Conservation (phyloP, 1,140 invertebrate species). For the Antheraea pernyi region DNA sequence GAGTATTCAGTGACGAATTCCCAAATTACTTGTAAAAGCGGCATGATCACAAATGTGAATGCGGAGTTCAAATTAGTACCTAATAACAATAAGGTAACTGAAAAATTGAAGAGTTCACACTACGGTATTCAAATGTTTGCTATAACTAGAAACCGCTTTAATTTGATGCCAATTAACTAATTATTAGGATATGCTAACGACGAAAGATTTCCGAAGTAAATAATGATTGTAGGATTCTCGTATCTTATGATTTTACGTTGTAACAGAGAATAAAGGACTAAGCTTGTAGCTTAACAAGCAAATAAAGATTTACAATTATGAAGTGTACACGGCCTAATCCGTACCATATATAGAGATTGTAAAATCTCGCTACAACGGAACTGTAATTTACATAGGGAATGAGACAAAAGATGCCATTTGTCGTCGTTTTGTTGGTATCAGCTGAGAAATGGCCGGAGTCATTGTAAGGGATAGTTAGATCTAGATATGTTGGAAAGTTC, state of each 20-base stretch:
- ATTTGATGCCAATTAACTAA: no score
- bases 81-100: no score
- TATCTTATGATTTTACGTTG: neutral
- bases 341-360: neutral
- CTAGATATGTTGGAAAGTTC: neutral
- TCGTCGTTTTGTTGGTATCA: neutral
- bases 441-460: neutral
- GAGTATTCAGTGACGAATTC: no score
- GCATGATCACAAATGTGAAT: no score
- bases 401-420: neutral
- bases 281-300: neutral
- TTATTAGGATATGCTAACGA: no score
- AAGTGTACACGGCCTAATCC: neutral
- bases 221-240: neutral
- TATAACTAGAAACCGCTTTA: no score
- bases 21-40: no score
- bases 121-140: no score
- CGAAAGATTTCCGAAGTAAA: neutral
- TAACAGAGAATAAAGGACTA: neutral
- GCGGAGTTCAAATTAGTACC: no score
- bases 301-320: neutral
- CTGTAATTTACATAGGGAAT: neutral
- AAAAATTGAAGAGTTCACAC: no score
- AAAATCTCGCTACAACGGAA: neutral
- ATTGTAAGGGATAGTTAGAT: neutral